Evolutionary conservation across 2,113 vertebrate species (phyloP).

Genomic region (Microcebus murinus): DNA sequence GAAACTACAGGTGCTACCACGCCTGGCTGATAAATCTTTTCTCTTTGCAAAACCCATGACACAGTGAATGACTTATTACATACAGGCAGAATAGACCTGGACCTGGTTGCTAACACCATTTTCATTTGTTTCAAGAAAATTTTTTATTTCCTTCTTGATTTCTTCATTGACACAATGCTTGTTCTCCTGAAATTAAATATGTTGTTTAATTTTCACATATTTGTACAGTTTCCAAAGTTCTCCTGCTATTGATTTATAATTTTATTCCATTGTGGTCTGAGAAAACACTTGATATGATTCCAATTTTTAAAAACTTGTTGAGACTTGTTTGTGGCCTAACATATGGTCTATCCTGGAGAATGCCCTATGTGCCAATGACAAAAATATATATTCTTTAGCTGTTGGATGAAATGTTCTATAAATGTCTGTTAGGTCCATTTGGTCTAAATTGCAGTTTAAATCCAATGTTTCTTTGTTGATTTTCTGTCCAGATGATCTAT

Average conservation of each 20-base stretch:
- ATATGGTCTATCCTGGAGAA: neutral
- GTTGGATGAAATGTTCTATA: neutral
- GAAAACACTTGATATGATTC: neutral
- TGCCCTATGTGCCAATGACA: neutral
- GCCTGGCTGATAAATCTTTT: too few relatives aligned
- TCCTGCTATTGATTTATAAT: neutral
- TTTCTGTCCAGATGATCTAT: neutral
- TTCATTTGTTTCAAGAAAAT: neutral
- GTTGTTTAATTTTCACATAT: neutral
- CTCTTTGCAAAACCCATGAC: too few relatives aligned
- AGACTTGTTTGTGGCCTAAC: neutral
- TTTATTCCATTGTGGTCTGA: neutral
- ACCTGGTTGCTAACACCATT: neutral
- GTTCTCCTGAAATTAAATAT: neutral
- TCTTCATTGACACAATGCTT: neutral
- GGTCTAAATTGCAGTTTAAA: neutral
- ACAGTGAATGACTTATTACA: too few relatives aligned
- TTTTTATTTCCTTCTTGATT: neutral
- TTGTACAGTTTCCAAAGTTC: neutral
- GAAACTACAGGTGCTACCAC: too few relatives aligned
- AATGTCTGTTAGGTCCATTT: neutral
- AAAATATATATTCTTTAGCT: neutral
- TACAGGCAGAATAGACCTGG: too few relatives aligned
- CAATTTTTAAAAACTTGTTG: neutral
- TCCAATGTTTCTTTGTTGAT: neutral